A percentile compares a stretch with the other conserved stretches of the same genome.
Conservation (phyloP, 2,888 invertebrate species). For the Gerris lacustris region DNA sequence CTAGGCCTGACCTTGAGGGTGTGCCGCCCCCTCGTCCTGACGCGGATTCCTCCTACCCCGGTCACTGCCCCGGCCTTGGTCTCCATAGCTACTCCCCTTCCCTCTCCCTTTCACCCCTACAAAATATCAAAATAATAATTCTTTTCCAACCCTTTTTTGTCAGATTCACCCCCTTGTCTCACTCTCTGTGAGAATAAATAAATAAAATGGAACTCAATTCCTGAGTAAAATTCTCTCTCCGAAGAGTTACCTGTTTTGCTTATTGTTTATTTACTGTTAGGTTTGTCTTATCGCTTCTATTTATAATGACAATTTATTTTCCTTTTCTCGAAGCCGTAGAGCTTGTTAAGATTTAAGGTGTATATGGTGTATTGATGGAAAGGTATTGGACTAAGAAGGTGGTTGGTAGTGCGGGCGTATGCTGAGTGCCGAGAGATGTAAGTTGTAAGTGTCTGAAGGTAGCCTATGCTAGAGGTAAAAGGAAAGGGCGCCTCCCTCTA, state of each 20-base stretch:
- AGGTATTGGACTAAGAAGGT: too few species aligned
- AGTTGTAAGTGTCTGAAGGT: too few species aligned
- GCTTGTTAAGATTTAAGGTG: not conserved
- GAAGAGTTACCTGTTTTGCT: not conserved
- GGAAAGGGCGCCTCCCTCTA: not conserved
- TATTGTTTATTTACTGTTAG: not conserved
- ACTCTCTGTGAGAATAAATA: not conserved
- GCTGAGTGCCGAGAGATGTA: too few species aligned
- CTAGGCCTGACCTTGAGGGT: constrained; percentile 26
- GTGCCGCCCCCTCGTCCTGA: constrained; percentile 12
- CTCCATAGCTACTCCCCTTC: constrained; percentile 20
- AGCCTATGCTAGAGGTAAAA: too few species aligned
- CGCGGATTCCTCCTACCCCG: not conserved
- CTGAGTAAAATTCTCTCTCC: not conserved
- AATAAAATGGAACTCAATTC: not conserved
- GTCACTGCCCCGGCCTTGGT: constrained; percentile 20
- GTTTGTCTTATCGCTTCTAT: too few species aligned
- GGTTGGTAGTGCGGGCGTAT: too few species aligned
- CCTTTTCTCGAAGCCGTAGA: too few species aligned
- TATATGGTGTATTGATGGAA: not conserved
- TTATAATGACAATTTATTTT: too few species aligned
- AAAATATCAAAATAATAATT: constrained; percentile 9
- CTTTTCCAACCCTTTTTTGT: not conserved
- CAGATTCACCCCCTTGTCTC: not conserved
- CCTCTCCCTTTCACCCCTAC: constrained; percentile 16